Conservation (phyloP, 1,140 invertebrate genomes). For the Physella acuta region DNA sequence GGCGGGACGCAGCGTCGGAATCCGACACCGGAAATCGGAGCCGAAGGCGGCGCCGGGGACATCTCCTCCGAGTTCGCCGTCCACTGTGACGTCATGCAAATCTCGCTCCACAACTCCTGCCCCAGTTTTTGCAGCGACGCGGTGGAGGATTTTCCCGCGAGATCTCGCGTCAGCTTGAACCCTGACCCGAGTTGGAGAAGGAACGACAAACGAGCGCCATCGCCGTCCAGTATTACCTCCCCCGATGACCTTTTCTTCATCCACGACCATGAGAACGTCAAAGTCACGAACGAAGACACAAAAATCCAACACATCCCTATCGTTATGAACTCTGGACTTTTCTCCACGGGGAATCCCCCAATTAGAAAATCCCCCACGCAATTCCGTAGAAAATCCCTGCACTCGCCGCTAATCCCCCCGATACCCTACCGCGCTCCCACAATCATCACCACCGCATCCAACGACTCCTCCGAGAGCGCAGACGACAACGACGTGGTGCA, state of each 20-base stretch:
- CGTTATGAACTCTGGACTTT: too few relatives aligned
- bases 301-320: too few relatives aligned
- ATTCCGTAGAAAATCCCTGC: too few relatives aligned
- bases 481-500: not conserved
- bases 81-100: not conserved
- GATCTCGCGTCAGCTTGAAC: not conserved
- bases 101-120: slow-evolving; percentile 1
- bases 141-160: not conserved
- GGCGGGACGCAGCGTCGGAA: not conserved
- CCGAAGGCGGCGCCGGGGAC: not conserved
- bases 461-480: not conserved
- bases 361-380: too few relatives aligned
- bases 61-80: not conserved
- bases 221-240: too few relatives aligned
- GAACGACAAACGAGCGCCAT: too few relatives aligned
- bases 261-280: too few relatives aligned
- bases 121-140: not conserved
- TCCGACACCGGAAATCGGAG: not conserved
- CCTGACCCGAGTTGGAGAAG: not conserved
- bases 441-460: not conserved
- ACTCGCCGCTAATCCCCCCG: not conserved
- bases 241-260: too few relatives aligned
- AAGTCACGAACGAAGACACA: too few relatives aligned
- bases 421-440: not conserved
- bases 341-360: too few relatives aligned